These are phyloP conservation scores for Aegithalos caudatus DNA, from an alignment of 2,113 vertebrate genomes.

Conservation along the genomic window DNA sequence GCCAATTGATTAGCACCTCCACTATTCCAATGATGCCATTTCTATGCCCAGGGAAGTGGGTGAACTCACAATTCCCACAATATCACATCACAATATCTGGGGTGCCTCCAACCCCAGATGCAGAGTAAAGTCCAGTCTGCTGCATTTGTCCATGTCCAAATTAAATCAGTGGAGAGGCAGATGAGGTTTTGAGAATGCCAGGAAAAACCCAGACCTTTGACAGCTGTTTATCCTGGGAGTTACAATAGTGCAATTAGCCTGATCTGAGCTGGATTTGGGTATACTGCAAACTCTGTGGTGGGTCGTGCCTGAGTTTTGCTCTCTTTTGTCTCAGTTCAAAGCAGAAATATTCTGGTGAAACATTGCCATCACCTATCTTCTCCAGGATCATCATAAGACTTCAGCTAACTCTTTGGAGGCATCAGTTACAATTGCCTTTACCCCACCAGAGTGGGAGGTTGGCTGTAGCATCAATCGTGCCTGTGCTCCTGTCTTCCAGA, in stretches of 20 bases:
- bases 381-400: neutral
- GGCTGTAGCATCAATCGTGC: accelerated
- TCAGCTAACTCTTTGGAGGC: neutral
- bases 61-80: neutral
- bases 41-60: neutral
- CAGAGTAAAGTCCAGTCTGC: neutral
- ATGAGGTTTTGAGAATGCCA: neutral
- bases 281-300: neutral
- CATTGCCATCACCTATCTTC: neutral
- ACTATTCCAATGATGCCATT: neutral
- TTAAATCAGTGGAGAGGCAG: neutral
- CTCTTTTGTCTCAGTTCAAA: neutral
- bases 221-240: neutral
- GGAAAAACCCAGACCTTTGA: neutral
- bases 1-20: neutral
- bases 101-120: neutral
- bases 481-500: neutral
- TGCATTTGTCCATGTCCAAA: neutral
- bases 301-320: neutral
- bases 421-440: neutral
- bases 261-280: neutral
- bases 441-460: neutral
- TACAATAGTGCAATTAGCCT: neutral
- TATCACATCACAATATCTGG: neutral
- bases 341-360: neutral